Conservation (phyloP, 2,888 invertebrate genomes). For the Drosophila austrosaltans region DNA sequence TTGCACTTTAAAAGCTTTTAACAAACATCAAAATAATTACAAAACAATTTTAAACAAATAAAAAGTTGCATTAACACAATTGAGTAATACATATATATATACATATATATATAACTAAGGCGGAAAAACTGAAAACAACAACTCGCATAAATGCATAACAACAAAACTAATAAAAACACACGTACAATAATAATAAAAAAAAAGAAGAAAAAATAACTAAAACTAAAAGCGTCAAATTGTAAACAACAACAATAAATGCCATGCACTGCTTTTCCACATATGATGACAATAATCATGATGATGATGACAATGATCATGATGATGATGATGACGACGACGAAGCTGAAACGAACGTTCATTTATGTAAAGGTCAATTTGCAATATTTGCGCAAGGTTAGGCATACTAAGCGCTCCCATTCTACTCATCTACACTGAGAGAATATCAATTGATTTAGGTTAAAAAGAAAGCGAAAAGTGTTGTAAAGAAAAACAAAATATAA, state of each 20-base stretch:
- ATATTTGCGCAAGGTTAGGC: slow-evolving; percentile 75
- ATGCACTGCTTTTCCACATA: slow-evolving; percentile 54
- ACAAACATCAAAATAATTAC: slow-evolving; percentile 32
- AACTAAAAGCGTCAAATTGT: slow-evolving; percentile 45
- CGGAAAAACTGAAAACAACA: slow-evolving; percentile 21
- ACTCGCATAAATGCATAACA: slow-evolving; percentile 16
- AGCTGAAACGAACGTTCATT: slow-evolving; percentile 53
- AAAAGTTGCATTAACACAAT: slow-evolving; percentile 40
- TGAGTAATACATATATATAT: not conserved
- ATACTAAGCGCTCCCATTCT: slow-evolving; percentile 22
- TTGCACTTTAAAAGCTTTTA: slow-evolving; percentile 39
- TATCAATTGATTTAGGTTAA: not conserved
- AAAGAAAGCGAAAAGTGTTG: not conserved
- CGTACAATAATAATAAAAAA: slow-evolving; percentile 21
- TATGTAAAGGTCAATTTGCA: slow-evolving; percentile 74
- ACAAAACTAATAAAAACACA: slow-evolving; percentile 36
- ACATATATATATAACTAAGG: not conserved
- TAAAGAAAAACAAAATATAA: not conserved
- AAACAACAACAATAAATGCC: slow-evolving; percentile 26
- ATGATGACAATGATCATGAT: slow-evolving; percentile 24
- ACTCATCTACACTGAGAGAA: not conserved
- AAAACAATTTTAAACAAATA: slow-evolving; percentile 29
- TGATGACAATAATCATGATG: slow-evolving; percentile 27
- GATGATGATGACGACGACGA: slow-evolving; percentile 25
- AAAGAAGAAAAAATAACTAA: not conserved